A percentile compares a stretch with the other conserved stretches of the same genome.
These are phyloP conservation scores for Mobula hypostoma DNA, from an alignment of 2,113 vertebrate species.

Conservation along the genomic window DNA sequence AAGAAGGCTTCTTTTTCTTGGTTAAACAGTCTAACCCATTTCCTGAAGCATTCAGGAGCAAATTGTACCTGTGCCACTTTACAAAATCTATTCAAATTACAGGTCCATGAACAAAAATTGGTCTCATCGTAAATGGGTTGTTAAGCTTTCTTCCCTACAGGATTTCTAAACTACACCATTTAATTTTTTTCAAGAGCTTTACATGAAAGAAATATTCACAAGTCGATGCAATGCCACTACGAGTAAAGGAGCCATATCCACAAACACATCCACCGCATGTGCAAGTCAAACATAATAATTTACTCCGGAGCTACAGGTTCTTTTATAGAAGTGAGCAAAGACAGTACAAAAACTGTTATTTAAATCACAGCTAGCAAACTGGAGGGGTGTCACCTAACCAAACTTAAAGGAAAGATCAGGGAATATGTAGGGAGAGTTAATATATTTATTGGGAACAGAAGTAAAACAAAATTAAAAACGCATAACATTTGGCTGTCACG, in stretches of 20 bases:
- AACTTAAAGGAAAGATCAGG: neutral
- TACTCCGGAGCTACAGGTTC: conserved; percentile 11
- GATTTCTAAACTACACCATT: neutral
- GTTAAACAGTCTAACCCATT: neutral
- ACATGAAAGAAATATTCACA: neutral
- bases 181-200: too few relatives aligned
- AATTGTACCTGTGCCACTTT: conserved; percentile 26
- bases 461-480: conserved; percentile 14
- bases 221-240: neutral
- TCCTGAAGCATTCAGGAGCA: neutral
- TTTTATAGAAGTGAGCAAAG: neutral
- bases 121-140: neutral
- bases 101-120: neutral
- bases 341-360: neutral
- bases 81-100: neutral
- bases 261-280: neutral
- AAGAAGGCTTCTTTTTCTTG: conserved; percentile 16
- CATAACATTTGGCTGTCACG: conserved; percentile 15
- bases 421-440: neutral
- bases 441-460: neutral
- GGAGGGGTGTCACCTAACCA: neutral
- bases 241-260: neutral
- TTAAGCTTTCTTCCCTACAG: neutral
- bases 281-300: neutral
- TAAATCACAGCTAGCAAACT: neutral